These are phyloP conservation scores for Sinocyclocheilus anshuiensis DNA, from an alignment of 2,113 vertebrate species.

Conservation along the genomic window DNA sequence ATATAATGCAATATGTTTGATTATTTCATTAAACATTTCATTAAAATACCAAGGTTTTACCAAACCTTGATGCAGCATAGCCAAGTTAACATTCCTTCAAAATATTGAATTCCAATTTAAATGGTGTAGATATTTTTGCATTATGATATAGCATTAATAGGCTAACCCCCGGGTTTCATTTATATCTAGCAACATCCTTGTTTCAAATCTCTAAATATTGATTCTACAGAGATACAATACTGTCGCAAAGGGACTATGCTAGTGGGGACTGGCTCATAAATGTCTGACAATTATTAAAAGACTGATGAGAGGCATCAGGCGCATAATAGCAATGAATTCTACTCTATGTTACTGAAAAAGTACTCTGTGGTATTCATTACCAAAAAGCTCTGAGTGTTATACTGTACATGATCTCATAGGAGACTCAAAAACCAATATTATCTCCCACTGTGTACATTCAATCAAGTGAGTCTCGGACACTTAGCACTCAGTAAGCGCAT, in stretches of 20 bases:
- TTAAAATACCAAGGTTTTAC: neutral
- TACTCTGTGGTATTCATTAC: slow-evolving; percentile 15
- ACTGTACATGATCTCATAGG: slow-evolving; percentile 11
- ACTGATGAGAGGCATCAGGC: slow-evolving; percentile 13
- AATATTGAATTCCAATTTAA: neutral
- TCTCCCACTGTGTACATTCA: neutral
- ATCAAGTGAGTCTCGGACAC: neutral
- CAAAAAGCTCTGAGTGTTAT: neutral
- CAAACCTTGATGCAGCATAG: neutral
- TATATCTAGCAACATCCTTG: neutral
- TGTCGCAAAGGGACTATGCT: neutral
- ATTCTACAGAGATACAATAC: neutral
- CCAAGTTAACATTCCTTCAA: neutral
- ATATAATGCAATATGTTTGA: neutral
- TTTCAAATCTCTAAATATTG: slow-evolving; percentile 19
- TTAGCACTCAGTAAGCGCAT: neutral
- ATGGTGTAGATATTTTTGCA: neutral
- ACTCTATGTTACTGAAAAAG: neutral
- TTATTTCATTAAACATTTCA: neutral
- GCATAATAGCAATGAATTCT: neutral
- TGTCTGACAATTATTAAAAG: slow-evolving; percentile 24
- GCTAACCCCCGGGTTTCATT: neutral
- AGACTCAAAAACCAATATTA: neutral
- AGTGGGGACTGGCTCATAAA: slow-evolving; percentile 10
- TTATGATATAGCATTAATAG: neutral